Conservation (phyloP, 2,797 vertebrate species). For the Onychomys leucogaster region DNA sequence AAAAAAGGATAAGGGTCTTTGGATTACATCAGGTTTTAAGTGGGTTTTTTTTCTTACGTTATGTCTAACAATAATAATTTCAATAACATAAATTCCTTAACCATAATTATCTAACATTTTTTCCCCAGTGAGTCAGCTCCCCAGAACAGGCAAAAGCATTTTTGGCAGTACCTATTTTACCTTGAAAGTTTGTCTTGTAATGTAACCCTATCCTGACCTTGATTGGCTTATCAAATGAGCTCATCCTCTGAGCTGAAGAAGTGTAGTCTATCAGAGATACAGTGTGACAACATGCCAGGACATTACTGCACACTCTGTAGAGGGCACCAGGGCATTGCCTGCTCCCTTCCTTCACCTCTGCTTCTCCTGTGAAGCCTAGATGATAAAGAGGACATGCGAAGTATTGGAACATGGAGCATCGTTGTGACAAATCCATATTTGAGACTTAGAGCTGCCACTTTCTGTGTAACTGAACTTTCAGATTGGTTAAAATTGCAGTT, state of each 20-base stretch:
- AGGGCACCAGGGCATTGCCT: neutral
- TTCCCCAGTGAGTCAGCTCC: constrained; percentile 34
- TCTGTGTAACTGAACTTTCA: neutral
- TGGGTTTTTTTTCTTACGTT: constrained; percentile 6
- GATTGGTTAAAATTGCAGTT: neutral
- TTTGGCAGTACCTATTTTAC: constrained; percentile 67
- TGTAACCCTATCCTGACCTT: constrained; percentile 69
- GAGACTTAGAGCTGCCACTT: neutral
- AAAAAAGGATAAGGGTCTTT: neutral
- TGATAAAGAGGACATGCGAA: neutral
- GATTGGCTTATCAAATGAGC: constrained; percentile 77
- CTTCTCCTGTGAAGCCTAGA: neutral
- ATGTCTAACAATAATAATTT: constrained; percentile 15
- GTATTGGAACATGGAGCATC: neutral
- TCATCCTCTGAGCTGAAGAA: constrained; percentile 62
- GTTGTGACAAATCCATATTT: neutral
- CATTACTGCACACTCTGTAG: neutral
- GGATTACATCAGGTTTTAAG: neutral
- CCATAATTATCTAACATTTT: constrained; percentile 23
- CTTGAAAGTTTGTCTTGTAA: constrained; percentile 65
- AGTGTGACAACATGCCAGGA: neutral
- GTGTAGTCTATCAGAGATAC: constrained; percentile 27
- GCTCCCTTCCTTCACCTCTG: neutral
- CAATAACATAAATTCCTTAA: constrained; percentile 6
- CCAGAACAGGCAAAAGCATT: constrained; percentile 25